A percentile compares a stretch with the other conserved stretches of the same genome.
Conservation (phyloP, 2,888 invertebrate species). For the Lamproptera curius region DNA sequence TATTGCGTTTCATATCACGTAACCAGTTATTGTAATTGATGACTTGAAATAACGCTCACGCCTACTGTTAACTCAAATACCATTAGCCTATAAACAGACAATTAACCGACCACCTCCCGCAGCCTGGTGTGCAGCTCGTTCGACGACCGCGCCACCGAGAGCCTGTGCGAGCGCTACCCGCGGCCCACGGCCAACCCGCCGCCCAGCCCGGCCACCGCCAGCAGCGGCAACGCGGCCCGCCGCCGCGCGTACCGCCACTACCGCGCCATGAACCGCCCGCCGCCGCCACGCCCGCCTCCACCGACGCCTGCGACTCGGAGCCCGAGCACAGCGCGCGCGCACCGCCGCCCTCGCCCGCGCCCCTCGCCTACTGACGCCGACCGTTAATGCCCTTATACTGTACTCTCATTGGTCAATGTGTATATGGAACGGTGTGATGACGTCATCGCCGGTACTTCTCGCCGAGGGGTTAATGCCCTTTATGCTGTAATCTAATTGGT, state of each 20-base stretch:
- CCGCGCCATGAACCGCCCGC: slow-evolving; percentile 90
- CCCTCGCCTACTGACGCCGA: slow-evolving; percentile 10
- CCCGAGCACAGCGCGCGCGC: slow-evolving; percentile 86
- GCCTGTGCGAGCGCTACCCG: slow-evolving; percentile 85
- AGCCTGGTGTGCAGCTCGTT: slow-evolving; percentile 14
- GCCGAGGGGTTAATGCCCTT: too few relatives aligned
- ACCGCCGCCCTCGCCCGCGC: slow-evolving; percentile 91
- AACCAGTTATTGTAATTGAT: too few relatives aligned
- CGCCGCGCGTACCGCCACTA: slow-evolving; percentile 88
- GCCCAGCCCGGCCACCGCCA: slow-evolving; percentile 86
- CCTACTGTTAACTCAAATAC: too few relatives aligned
- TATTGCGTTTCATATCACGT: too few relatives aligned
- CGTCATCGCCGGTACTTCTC: too few relatives aligned
- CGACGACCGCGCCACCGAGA: slow-evolving; percentile 78
- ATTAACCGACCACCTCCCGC: background rate
- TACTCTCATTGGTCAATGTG: too few relatives aligned
- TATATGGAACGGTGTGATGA: too few relatives aligned
- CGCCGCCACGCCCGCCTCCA: slow-evolving; percentile 96
- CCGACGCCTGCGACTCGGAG: slow-evolving; percentile 94
- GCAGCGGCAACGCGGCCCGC: slow-evolving; percentile 72
- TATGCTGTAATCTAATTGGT: too few relatives aligned
- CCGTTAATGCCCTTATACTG: too few relatives aligned
- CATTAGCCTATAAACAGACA: too few relatives aligned
- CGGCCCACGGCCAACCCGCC: slow-evolving; percentile 93
- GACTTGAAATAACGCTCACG: too few relatives aligned